Evolutionary conservation across 2,888 invertebrate genomes (phyloP), one percentile per base, ranked within the genome.

Genomic region (Agapostemon virescens): DNA sequence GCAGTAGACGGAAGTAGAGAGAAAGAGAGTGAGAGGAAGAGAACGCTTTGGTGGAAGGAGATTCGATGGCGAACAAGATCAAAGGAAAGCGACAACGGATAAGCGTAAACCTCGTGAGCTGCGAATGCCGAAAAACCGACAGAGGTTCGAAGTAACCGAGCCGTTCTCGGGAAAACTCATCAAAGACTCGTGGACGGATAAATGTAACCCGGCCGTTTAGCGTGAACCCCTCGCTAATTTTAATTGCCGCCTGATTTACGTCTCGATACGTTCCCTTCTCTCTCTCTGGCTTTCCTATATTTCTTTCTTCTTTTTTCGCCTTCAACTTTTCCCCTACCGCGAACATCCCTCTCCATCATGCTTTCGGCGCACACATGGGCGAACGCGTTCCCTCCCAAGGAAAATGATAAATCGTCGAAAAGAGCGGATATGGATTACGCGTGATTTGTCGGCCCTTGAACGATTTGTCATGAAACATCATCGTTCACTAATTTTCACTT

Each of bases 1-100:
- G 30, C 49, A 40, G 45, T 73, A 74, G 69, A 55, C 72, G 67
- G 72, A 67, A 64, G 45, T 71, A 74, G 73, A 64, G 61, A 36
- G 74, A 69, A 36, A 55, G 69, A 38, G 1, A 63, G 30, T 30
- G 66, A 64, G 58, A 38, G 52, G 69, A 69, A 58, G 76, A 55
- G 63, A 74, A 67, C 49, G 77, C 17, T 68, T 72, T 63, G 80
- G 72, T 78, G 70, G 72, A 74, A 52, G 82, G 69, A 72, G 79
- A 68, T 77, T 85, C 85, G 87, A 88, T 87, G 86, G 88, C 82
- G 88, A 84, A 84, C 81, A 77, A 85, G 90, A 92, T 92, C 92
- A 92, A 92, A 92, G 92, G 79, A 85, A 81, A 87, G 90, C 91
- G 92, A 92, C 90, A 92, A 91, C 92, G 91, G 92, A 92, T 92